phyloP scores from a whole-genome alignment of 2,888 invertebrate species.

The Agrypnus murinus region DNA sequence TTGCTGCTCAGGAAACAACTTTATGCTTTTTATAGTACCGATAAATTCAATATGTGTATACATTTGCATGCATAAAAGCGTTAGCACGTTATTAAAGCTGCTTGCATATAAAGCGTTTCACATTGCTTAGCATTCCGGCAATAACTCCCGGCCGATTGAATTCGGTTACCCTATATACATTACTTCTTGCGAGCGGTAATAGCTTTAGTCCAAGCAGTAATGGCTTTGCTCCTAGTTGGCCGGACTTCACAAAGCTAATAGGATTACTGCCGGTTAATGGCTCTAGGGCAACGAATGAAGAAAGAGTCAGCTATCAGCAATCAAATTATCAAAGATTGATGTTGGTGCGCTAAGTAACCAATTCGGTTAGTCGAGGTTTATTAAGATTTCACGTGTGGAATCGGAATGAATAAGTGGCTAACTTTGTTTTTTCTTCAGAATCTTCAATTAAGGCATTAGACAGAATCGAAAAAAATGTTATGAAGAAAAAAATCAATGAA shows the following conservation, averaged over 20 bases:
- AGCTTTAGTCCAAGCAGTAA: conserved; percentile 47
- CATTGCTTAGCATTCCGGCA: conserved; percentile 40
- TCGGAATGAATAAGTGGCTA: background rate
- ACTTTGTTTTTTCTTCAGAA: too few relatives aligned
- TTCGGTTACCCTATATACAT: conserved; percentile 43
- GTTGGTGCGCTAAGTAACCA: conserved; percentile 31
- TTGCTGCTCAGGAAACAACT: conserved; percentile 4
- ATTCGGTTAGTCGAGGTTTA: conserved; percentile 29
- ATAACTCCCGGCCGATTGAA: conserved; percentile 48
- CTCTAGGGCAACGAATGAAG: conserved; percentile 45
- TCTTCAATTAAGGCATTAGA: conserved; percentile 12
- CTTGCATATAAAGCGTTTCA: conserved; percentile 39
- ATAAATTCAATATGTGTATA: conserved; percentile 42
- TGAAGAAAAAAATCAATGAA: conserved; percentile 18
- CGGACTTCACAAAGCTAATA: conserved; percentile 50
- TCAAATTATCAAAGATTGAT: conserved; percentile 50
- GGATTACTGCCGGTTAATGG: conserved; percentile 50
- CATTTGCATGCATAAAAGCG: conserved; percentile 48
- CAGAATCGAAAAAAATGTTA: conserved; percentile 8
- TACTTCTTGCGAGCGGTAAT: conserved; percentile 41
- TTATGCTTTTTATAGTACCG: background rate
- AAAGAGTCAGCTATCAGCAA: conserved; percentile 48
- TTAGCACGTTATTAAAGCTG: conserved; percentile 43
- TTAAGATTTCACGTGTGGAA: too few relatives aligned
- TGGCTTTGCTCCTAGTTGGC: conserved; percentile 50